Evolutionary conservation across 2,113 vertebrate species (phyloP), one percentile per base, ranked within the genome.

Genomic region (Festucalex cinctus): DNA sequence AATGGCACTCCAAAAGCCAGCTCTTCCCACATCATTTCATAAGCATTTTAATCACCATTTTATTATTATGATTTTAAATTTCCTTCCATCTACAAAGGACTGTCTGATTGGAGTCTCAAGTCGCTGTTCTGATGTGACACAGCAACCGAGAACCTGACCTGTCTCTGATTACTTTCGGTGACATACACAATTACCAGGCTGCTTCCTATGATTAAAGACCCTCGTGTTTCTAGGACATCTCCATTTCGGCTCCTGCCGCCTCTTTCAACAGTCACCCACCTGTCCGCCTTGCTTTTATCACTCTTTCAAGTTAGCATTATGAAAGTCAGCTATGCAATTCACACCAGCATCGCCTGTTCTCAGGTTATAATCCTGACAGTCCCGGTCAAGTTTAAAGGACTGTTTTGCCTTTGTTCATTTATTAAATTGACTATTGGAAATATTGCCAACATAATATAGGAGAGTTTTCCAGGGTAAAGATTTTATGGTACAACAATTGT

Each of bases 151-250:
- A 66, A 71, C 37, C 54, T 36, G 56, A 77, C 78, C 72, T 32
- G 63, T 71, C 66, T 72, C 75, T 81, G 73, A 83, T 83, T 78
- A 82, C 84, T 80, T 82, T 72, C 60, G 53, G 78, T 87, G 79
- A 86, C 81, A 84, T 62, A 72, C 71, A 78, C 83, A 80, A 86
- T 89, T 87, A 87, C 70, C 63, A 75, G 83, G 76, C 83, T 88
- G 78, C 73, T 78, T 86, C 71, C 73, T 79, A 71, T 85, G 76
- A 87, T 90, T 83, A 88, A 87, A 85, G 80, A 73, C 76, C 63
- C 69, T 77, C 74, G 63, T 70, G 66, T 78, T 83, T 83, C 71
- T 65, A 78, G 69, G 78, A 73, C 73, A 77, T 70, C 78, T 78
- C 67, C 49, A 65, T 53, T 65, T 66, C 35, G 68, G 67, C 65